Base-by-base conservation (phyloP, 1,140 invertebrate species). In the Homarus americanus region DNA sequence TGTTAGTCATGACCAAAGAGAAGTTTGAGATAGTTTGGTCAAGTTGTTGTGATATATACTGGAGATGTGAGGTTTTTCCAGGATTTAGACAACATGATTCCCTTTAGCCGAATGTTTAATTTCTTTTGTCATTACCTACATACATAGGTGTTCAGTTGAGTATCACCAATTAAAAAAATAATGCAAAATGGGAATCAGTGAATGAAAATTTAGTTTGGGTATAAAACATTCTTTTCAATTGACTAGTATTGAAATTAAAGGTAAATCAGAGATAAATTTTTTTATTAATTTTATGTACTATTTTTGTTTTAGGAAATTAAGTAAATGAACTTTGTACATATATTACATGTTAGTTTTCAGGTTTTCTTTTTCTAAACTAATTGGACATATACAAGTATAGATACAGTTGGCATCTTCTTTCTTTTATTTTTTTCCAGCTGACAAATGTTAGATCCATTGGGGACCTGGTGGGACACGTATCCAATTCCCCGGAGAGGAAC, bases 401-500 rank as follows among this genome's bases (percentile, higher is more conserved):
- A n/a, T n/a, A n/a, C n/a, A n/a, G n/a, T n/a, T n/a, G n/a, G n/a
- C n/a, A n/a, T n/a, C n/a, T 69, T 32, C 32, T 76, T 76, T 82
- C 12, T 72, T 36, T 41, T 7, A 17, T 12, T n/a, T 38, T 91
- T 95, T 17, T 92, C 95, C 93, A 95, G 95, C 93, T 95, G 82
- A 94, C 94, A 36, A 94, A 95, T 17, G 96, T 96, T 17, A 96
- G 97, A 93, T 96, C 95, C 91, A 94, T 98, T 53, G 95, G 96
- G 92, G 96, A 98, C 93, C 93, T 98, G 7, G 96, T 97, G 93
- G 93, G 95, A 93, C 95, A 96, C 95, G 96, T 97, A 63, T 94
- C 94, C 0, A 93, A 94, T 63, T 98, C 97, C 1, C 97, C 97
- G 58, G 95, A 97, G 4, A 96, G 96, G 93, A 96, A 96, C 94